phyloP scores from a whole-genome alignment of 2,113 vertebrate genomes.

The Perca fluviatilis region DNA sequence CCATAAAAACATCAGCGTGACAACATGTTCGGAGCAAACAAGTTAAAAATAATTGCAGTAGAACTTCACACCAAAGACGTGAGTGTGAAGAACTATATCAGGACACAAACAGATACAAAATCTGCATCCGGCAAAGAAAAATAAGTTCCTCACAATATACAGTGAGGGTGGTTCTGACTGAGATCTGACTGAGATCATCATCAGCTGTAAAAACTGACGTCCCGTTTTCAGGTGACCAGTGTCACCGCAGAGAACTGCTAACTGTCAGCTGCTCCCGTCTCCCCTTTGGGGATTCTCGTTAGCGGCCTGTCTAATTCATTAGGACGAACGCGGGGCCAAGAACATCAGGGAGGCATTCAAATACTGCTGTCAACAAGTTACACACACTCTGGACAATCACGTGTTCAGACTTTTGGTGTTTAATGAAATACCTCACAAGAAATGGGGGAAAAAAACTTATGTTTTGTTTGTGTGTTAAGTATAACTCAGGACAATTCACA shows the following conservation, averaged over 20 bases:
- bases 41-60: constrained; percentile 23
- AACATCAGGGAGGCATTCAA: constrained; percentile 18
- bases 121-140: not conserved
- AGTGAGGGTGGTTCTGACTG: not conserved
- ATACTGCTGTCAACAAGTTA: constrained; percentile 53
- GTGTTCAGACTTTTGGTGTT: constrained; percentile 27
- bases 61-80: not conserved
- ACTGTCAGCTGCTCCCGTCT: constrained; percentile 25
- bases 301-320: constrained; percentile 22
- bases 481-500: not conserved
- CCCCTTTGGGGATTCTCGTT: constrained; percentile 5
- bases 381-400: constrained; percentile 40
- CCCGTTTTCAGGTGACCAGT: constrained; percentile 16
- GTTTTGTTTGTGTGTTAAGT: not conserved
- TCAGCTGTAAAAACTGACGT: constrained; percentile 17
- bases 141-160: not conserved
- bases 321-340: not conserved
- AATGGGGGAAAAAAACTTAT: not conserved
- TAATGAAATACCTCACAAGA: not conserved
- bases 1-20: no score
- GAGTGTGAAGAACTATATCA: no score
- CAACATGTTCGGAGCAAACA: constrained; percentile 11
- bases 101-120: not conserved
- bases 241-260: not conserved
- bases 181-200: not conserved